A percentile compares a stretch with the other conserved stretches of the same genome.
Evolutionary conservation across 30 jellyfish, hydroid and myxozoan genomes (phyloP).

Genomic region (Aurelia sp.): DNA sequence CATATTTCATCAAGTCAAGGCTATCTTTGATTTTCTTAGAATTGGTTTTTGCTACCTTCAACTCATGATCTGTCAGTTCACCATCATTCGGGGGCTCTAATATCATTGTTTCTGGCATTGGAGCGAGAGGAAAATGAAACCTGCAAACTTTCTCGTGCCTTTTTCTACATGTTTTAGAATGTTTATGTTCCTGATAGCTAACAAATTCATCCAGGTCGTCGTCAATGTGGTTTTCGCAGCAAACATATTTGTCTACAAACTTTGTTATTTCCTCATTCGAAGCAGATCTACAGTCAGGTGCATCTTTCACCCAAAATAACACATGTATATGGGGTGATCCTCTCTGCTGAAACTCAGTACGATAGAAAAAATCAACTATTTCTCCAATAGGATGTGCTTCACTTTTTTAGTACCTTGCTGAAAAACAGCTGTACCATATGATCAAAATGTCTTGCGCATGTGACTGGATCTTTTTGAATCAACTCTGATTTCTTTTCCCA

Average conservation of each 20-base stretch:
- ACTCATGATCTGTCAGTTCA: neutral
- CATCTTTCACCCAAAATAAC: constrained; percentile 36
- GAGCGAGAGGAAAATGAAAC: constrained; percentile 40
- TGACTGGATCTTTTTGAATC: constrained; percentile 10
- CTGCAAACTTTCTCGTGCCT: constrained; percentile 35
- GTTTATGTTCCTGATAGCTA: constrained; percentile 46
- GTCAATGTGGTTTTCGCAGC: neutral
- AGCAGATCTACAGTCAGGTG: constrained; percentile 13
- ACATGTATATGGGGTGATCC: constrained; percentile 62
- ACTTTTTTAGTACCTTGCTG: constrained; percentile 17
- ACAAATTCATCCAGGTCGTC: constrained; percentile 9
- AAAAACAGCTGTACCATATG: constrained; percentile 20
- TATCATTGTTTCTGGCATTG: constrained; percentile 26
- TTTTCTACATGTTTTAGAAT: constrained; percentile 67
- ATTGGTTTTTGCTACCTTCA: neutral
- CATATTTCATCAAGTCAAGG: constrained; percentile 31
- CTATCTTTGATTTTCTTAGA: neutral
- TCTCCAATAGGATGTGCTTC: constrained; percentile 19
- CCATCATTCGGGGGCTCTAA: neutral
- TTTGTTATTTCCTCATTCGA: neutral
- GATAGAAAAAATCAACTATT: constrained; percentile 6
- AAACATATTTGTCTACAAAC: constrained; percentile 44
- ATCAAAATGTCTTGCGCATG: neutral
- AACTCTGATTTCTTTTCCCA: constrained; percentile 30
- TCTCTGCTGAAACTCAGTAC: constrained; percentile 34